These are phyloP conservation scores for Varanus komodoensis DNA, from an alignment of 2,113 vertebrate species.

Conservation along the genomic window DNA sequence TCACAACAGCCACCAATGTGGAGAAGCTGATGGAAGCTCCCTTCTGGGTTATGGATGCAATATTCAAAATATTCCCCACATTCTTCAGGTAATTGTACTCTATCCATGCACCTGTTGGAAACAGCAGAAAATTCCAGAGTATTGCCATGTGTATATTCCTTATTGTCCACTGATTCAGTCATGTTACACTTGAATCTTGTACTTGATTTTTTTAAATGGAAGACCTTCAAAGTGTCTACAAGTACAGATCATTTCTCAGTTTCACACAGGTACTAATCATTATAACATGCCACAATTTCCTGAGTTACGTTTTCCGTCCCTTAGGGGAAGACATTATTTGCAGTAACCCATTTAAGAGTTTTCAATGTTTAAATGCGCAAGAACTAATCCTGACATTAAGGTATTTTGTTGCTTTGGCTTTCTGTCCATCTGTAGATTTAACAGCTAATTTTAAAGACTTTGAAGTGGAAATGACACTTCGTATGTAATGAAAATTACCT, in stretches of 20 bases:
- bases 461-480: slow-evolving; percentile 10
- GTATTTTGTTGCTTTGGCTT: slow-evolving; percentile 46
- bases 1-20: slow-evolving; percentile 76
- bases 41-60: slow-evolving; percentile 74
- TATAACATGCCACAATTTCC: slow-evolving; percentile 52
- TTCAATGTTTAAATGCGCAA: slow-evolving; percentile 26
- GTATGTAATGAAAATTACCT: slow-evolving; percentile 33
- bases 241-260: slow-evolving; percentile 49
- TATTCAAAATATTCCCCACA: slow-evolving; percentile 74
- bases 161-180: slow-evolving; percentile 69
- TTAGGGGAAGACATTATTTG: slow-evolving; percentile 40
- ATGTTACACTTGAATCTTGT: slow-evolving; percentile 65
- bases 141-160: slow-evolving; percentile 75
- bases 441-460: slow-evolving; percentile 44
- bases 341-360: slow-evolving; percentile 21
- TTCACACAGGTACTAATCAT: slow-evolving; percentile 35
- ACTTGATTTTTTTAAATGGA: slow-evolving; percentile 50
- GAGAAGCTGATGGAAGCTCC: slow-evolving; percentile 79
- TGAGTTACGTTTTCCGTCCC: slow-evolving; percentile 38
- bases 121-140: slow-evolving; percentile 79
- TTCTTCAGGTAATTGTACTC: slow-evolving; percentile 76
- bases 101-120: slow-evolving; percentile 79
- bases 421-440: slow-evolving; percentile 55
- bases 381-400: slow-evolving; percentile 43
- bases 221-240: slow-evolving; percentile 56